A percentile compares a stretch with the other conserved stretches of the same genome.
Conservation (phyloP, 2,888 invertebrate genomes). For the Amblyjoppa fuscipennis region DNA sequence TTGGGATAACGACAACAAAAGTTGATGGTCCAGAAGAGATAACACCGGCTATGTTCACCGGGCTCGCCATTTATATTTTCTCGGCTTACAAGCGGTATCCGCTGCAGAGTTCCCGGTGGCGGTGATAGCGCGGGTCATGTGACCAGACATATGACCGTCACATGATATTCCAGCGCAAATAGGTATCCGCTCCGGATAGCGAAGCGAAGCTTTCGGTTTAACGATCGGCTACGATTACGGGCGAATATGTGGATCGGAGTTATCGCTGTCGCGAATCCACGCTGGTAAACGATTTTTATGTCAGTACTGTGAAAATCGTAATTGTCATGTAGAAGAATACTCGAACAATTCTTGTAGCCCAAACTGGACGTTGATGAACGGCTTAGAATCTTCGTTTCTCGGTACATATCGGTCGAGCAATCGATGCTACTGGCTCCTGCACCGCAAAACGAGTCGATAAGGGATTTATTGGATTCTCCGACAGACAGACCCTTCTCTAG, state of each 20-base stretch:
- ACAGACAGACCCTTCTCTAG: slow-evolving; percentile 38
- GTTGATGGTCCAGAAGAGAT: slow-evolving; percentile 49
- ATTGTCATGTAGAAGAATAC: slow-evolving; percentile 6
- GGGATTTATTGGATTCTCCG: slow-evolving; percentile 33
- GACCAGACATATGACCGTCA: slow-evolving; percentile 7
- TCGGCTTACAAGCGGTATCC: slow-evolving; percentile 11
- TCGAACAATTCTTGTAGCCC: background rate
- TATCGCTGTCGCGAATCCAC: slow-evolving; percentile 8
- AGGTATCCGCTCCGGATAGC: slow-evolving; percentile 5
- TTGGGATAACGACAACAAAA: slow-evolving; percentile 23
- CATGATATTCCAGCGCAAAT: slow-evolving; percentile 2
- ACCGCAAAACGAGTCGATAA: slow-evolving; percentile 50
- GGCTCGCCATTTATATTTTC: slow-evolving; percentile 13
- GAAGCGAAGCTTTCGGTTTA: slow-evolving; percentile 3
- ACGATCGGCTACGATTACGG: slow-evolving; percentile 11
- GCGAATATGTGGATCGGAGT: slow-evolving; percentile 17
- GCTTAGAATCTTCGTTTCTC: background rate
- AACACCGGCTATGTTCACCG: background rate
- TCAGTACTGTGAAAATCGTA: background rate
- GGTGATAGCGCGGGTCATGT: background rate
- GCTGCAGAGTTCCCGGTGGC: background rate
- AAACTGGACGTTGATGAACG: background rate
- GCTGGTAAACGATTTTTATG: slow-evolving; percentile 28
- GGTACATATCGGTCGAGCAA: background rate
- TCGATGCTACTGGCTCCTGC: background rate